A percentile compares a stretch with the other conserved stretches of the same genome.
These are phyloP conservation scores for Coccyzus lansbergi DNA, from an alignment of 2,797 vertebrate genomes.

Conservation along the genomic window DNA sequence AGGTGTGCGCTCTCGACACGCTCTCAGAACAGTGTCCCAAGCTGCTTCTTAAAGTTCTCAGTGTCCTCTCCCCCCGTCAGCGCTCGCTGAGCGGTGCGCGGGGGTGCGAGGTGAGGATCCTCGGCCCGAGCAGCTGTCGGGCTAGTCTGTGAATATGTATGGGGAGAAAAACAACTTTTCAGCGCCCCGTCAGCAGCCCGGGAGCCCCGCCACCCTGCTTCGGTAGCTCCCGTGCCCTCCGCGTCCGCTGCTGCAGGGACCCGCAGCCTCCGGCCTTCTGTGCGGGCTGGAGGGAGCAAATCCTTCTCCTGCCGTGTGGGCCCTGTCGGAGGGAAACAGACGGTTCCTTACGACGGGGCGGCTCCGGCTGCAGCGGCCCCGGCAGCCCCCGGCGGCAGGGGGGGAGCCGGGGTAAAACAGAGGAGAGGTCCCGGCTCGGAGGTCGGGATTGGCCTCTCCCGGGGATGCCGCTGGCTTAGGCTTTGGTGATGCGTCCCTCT, in stretches of 20 bases:
- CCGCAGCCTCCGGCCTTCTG: background rate
- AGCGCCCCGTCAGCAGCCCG: background rate
- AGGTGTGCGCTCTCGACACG: background rate
- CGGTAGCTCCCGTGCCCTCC: background rate
- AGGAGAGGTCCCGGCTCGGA: background rate
- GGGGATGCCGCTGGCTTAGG: background rate
- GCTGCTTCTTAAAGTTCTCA: background rate
- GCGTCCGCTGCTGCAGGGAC: too few relatives aligned
- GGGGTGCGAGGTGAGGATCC: background rate
- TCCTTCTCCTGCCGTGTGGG: too few relatives aligned
- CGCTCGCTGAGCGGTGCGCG: background rate
- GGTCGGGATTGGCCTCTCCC: background rate
- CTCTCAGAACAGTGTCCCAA: background rate
- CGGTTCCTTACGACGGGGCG: too few relatives aligned
- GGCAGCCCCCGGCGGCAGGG: background rate
- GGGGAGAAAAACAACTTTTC: background rate
- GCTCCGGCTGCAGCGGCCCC: background rate
- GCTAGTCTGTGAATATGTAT: background rate
- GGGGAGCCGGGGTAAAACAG: background rate
- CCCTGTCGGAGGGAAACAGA: background rate
- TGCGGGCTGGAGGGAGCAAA: background rate
- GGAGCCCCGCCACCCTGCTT: accelerated
- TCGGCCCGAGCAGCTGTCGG: background rate
- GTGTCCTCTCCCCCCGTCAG: background rate
- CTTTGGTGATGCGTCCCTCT: background rate